phyloP scores from a whole-genome alignment of 2,888 invertebrate species.

The Rhingia campestris region DNA sequence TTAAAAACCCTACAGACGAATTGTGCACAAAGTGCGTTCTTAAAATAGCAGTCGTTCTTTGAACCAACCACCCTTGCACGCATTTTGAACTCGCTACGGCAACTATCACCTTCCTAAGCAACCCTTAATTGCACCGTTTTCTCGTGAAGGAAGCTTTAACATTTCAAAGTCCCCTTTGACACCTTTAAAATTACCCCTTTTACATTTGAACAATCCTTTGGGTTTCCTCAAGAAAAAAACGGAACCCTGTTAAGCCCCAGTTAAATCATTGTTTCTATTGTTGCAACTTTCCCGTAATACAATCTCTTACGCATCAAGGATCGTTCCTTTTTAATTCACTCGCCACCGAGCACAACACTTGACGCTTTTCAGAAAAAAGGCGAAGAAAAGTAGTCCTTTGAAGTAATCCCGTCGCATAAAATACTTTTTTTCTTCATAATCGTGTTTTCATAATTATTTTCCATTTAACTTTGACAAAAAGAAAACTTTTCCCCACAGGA shows the following conservation, averaged over 20 bases:
- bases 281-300: background rate
- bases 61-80: too few species aligned
- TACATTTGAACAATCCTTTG: slow-evolving; percentile 10
- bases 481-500: slow-evolving; percentile 9
- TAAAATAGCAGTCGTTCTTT: too few species aligned
- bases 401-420: slow-evolving; percentile 45
- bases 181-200: background rate
- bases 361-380: slow-evolving; percentile 2
- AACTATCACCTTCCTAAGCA: too few species aligned
- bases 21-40: too few species aligned
- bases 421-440: slow-evolving; percentile 49
- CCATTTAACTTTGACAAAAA: slow-evolving; percentile 32
- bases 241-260: background rate
- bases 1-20: too few species aligned
- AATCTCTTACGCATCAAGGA: slow-evolving; percentile 13
- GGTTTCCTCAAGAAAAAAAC: slow-evolving; percentile 1
- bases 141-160: background rate
- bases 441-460: slow-evolving; percentile 67
- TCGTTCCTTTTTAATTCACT: slow-evolving; percentile 9
- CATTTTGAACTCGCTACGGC: too few species aligned
- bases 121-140: too few species aligned
- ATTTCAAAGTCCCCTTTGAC: slow-evolving; percentile 2
- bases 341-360: slow-evolving; percentile 23
- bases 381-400: slow-evolving; percentile 21
- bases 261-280: slow-evolving; percentile 32